Percentiles rank a stretch among this genome's conserved stretches.
These are phyloP conservation scores for Eonycteris spelaea DNA, from an alignment of 2,113 vertebrate genomes.

Conservation along the genomic window DNA sequence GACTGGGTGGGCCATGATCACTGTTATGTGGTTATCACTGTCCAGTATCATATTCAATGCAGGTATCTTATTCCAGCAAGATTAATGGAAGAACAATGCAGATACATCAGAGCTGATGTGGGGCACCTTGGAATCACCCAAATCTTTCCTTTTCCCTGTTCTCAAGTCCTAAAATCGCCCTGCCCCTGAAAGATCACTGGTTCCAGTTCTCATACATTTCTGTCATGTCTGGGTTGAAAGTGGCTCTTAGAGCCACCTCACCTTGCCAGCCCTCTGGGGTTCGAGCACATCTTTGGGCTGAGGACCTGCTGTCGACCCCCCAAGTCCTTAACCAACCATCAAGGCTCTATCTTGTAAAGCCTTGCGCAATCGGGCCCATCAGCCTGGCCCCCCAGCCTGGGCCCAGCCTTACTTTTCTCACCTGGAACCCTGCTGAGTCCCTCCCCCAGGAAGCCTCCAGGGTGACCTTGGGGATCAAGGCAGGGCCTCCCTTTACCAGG, in stretches of 20 bases:
- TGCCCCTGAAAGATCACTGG: not conserved
- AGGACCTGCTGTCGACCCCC: not conserved
- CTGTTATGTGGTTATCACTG: not conserved
- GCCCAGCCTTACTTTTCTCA: not conserved
- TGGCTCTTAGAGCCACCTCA: not conserved
- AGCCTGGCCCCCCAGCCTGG: not conserved
- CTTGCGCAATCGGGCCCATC: not conserved
- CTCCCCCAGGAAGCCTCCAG: not conserved
- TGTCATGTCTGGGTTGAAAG: no score
- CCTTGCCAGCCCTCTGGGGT: not conserved
- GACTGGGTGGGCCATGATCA: not conserved
- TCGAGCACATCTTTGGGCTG: not conserved
- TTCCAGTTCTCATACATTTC: not conserved
- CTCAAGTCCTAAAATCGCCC: not conserved
- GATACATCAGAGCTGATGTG: not conserved
- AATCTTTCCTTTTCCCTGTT: not conserved
- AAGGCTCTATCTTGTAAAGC: not conserved
- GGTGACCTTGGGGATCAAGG: not conserved
- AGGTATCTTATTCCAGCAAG: not conserved
- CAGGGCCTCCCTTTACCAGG: not conserved
- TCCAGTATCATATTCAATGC: no score
- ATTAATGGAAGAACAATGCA: not conserved
- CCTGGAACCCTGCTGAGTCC: not conserved
- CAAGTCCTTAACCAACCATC: accelerated
- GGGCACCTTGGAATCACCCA: not conserved